Conservation (phyloP, 2,888 invertebrate genomes). For the Philonicus albiceps region DNA sequence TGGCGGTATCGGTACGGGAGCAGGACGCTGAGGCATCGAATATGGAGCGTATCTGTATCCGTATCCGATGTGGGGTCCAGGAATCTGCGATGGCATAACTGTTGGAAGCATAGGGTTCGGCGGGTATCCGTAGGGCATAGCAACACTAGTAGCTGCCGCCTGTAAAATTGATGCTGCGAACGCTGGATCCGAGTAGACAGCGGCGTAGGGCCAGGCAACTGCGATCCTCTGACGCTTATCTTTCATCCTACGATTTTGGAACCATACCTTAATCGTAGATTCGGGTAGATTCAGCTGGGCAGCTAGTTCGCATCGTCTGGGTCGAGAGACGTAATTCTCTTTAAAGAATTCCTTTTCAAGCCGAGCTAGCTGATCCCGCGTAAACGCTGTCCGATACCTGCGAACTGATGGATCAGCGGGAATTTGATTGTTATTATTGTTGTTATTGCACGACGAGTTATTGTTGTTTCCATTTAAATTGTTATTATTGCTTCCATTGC, state of each 20-base stretch:
- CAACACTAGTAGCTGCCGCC: constrained; percentile 81
- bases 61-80: constrained; percentile 66
- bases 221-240: constrained; percentile 96
- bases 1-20: constrained; percentile 58
- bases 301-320: constrained; percentile 93
- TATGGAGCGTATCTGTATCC: constrained; percentile 65
- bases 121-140: constrained; percentile 71
- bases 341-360: constrained; percentile 96
- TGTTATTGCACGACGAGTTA: not conserved
- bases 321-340: constrained; percentile 97
- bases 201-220: constrained; percentile 93
- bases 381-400: constrained; percentile 96
- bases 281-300: constrained; percentile 92
- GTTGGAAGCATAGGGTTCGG: constrained; percentile 66
- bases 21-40: constrained; percentile 65
- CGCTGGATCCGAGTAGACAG: constrained; percentile 92
- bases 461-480: constrained; percentile 50
- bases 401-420: constrained; percentile 74
- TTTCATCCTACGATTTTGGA: constrained; percentile 69
- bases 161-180: constrained; percentile 92
- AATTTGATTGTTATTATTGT: constrained; percentile 52
- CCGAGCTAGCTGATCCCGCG: constrained; percentile 88
- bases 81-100: constrained; percentile 68
- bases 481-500: constrained; percentile 54
- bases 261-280: constrained; percentile 99